Base-by-base conservation (phyloP, 2,113 vertebrate species). In the Seriola rivoliana region DNA sequence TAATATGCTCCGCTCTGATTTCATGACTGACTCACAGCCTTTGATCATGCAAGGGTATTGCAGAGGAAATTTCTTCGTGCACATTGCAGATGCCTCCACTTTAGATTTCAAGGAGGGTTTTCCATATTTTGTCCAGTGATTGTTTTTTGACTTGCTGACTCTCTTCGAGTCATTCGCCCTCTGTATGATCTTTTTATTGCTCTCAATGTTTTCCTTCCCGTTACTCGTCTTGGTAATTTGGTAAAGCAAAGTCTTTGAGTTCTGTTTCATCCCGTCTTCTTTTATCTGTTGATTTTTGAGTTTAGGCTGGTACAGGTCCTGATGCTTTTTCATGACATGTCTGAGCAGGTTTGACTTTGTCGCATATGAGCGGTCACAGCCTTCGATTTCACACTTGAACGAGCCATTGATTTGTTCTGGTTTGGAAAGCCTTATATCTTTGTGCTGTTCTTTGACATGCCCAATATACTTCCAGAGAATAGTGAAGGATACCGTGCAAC, bases 11-110 rank as follows among this genome's bases (percentile, higher is more conserved):
- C 95, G 95, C 87, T 99, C 98, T 0, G 97, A 98, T 48, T 96
- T 97, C 84, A 97, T 96, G 46, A 99, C 96, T 0, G 97, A 97
- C 0, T 97, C 96, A n/a, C 98, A 99, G 3, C 97, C 97, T 85
- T 98, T 97, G 82, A 99, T 97, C 98, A 99, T 99, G 82, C 98
- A 99, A 0, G 98, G 97, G 84, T 98, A 99, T 23, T 99, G 98
- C 17, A 97, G 94, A 36, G 96, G 94, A 89, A 95, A 96, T 42
- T 90, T 95, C 84, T 96, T 97, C 0, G 96, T 97, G 89, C 98
- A 99, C 85, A 99, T 95, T 0, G 96, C 95, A 1, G 97, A 93
- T 9, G 98, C 98, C 58, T 97, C 97, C 0, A 95, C 95, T 81
- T 96, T 97, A 38, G 96, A 88, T 92, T 99, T 99, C 87, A 99